These are phyloP conservation scores for Gymnoscopelus microlampas DNA, from an alignment of 2,797 vertebrate species.

Conservation along the genomic window DNA sequence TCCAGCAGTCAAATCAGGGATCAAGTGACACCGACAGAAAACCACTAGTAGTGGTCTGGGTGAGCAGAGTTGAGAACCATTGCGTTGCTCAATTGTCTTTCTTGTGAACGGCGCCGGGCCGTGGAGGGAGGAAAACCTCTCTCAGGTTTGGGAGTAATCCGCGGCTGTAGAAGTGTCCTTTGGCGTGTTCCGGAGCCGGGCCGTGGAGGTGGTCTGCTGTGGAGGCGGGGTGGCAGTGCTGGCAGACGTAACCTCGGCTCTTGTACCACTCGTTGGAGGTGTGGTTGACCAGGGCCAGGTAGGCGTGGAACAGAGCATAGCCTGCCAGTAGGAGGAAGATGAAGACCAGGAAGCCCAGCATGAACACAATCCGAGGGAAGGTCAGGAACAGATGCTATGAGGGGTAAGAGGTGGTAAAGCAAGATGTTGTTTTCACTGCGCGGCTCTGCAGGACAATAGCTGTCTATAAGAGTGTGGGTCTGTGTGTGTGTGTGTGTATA, in stretches of 20 bases:
- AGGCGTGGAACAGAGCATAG: slow-evolving; percentile 87
- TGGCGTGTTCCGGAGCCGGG: slow-evolving; percentile 63
- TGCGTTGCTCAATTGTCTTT: slow-evolving; percentile 72
- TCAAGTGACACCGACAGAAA: no score
- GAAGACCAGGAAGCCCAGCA: slow-evolving; percentile 93
- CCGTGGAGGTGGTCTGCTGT: slow-evolving; percentile 40
- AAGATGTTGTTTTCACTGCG: not conserved
- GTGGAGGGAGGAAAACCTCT: slow-evolving; percentile 78
- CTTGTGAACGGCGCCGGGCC: slow-evolving; percentile 56
- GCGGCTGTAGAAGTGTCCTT: slow-evolving; percentile 76
- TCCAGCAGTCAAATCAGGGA: not conserved
- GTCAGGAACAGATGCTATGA: slow-evolving; percentile 93
- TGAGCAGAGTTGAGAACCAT: not conserved
- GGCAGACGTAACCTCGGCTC: slow-evolving; percentile 71
- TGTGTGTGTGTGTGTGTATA: no score
- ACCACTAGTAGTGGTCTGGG: no score
- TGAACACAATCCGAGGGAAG: slow-evolving; percentile 93
- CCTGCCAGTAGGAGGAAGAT: slow-evolving; percentile 87
- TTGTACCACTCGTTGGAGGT: slow-evolving; percentile 95
- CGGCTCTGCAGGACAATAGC: no score
- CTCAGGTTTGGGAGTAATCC: slow-evolving; percentile 77
- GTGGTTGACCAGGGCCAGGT: slow-evolving; percentile 89
- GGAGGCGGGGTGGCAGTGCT: slow-evolving; percentile 70
- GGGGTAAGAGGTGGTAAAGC: slow-evolving; percentile 5
- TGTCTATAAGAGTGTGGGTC: no score